Conservation (phyloP, 1,140 invertebrate genomes). For the Kradibia gibbosae region DNA sequence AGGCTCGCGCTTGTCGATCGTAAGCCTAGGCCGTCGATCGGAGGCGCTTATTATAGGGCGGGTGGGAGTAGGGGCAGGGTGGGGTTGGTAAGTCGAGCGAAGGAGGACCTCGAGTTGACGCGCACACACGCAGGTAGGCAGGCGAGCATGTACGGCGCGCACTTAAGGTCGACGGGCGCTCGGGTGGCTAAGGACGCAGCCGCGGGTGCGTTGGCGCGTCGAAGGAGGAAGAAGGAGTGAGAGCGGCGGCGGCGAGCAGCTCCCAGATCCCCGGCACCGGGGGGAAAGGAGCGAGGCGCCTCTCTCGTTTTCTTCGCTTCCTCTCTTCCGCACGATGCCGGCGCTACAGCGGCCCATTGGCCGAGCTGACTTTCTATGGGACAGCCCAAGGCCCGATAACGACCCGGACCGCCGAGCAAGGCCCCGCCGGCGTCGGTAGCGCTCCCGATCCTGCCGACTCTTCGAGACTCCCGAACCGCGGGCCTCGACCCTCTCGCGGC, state of each 20-base stretch:
- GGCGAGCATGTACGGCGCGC: too few relatives aligned
- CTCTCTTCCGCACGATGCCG: not conserved
- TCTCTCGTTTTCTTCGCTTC: conserved; percentile 20
- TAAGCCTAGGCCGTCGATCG: too few relatives aligned
- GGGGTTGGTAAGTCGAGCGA: too few relatives aligned
- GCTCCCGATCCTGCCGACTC: not conserved
- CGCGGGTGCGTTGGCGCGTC: not conserved
- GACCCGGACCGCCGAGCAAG: conserved; percentile 2
- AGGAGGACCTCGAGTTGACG: too few relatives aligned
- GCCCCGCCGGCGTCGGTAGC: not conserved
- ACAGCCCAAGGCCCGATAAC: not conserved
- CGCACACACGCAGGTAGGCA: too few relatives aligned
- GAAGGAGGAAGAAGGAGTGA: conserved; percentile 19
- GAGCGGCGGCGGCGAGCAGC: not conserved
- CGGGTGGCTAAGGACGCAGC: not conserved
- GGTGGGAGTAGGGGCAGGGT: too few relatives aligned
- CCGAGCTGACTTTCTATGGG: conserved; percentile 38
- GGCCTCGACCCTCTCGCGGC: not conserved
- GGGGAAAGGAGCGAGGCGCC: not conserved
- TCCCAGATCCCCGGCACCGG: not conserved
- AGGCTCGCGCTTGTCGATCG: not conserved
- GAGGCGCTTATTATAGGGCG: too few relatives aligned
- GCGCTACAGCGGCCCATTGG: conserved; percentile 33
- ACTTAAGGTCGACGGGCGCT: not conserved
- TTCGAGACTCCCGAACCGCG: too few relatives aligned